phyloP scores from a whole-genome alignment of 2,113 vertebrate genomes.

The Brachirus orientalis region DNA sequence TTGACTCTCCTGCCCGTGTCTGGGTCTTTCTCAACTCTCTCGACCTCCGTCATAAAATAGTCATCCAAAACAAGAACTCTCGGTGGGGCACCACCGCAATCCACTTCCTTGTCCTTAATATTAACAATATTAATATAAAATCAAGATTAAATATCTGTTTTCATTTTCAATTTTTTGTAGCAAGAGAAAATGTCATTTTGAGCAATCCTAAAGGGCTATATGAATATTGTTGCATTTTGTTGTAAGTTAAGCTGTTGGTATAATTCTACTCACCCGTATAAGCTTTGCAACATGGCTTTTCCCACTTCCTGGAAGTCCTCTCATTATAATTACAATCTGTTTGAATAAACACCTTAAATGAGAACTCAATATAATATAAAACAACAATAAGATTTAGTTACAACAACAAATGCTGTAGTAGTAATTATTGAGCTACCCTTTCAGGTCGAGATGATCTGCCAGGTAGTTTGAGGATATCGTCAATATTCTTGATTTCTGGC shows the following conservation, averaged over 20 bases:
- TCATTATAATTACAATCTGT: slow-evolving; percentile 99
- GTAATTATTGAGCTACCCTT: slow-evolving; percentile 79
- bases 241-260: neutral
- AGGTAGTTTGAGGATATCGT: slow-evolving; percentile 95
- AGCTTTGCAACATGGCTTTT: slow-evolving; percentile 99
- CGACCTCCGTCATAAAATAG: slow-evolving; percentile 97
- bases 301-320: slow-evolving; percentile 96
- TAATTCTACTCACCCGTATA: slow-evolving; percentile 87
- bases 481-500: slow-evolving; percentile 96
- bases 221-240: too few relatives aligned
- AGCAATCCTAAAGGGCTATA: too few relatives aligned
- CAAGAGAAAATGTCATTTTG: too few relatives aligned
- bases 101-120: slow-evolving; percentile 95
- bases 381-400: neutral
- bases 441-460: slow-evolving; percentile 93
- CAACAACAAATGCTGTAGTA: neutral
- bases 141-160: too few relatives aligned
- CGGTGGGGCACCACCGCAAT: slow-evolving; percentile 95
- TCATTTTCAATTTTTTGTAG: too few relatives aligned
- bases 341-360: slow-evolving; percentile 46
- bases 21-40: slow-evolving; percentile 94
- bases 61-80: slow-evolving; percentile 96
- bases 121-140: slow-evolving; percentile 6
- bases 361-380: neutral
- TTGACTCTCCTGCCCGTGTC: slow-evolving; percentile 94